A percentile compares a stretch with the other conserved stretches of the same genome.
Conservation (phyloP, 2,113 vertebrate genomes). For the Chionis minor region DNA sequence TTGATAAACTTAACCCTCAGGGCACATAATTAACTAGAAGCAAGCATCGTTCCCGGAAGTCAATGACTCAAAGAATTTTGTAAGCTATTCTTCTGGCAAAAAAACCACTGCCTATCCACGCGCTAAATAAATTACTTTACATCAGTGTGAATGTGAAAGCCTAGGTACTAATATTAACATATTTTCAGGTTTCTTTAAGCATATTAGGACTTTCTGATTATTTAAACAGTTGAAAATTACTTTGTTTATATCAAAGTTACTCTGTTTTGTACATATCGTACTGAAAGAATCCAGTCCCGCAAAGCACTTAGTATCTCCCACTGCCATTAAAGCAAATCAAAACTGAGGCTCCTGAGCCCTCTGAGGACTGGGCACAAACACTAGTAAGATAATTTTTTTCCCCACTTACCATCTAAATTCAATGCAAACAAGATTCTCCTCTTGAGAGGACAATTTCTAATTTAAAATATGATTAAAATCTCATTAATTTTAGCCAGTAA, state of each 20-base stretch:
- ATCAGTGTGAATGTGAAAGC: neutral
- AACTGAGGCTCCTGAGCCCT: neutral
- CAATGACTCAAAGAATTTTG: neutral
- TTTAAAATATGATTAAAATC: slow-evolving; percentile 31
- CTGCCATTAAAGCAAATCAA: neutral
- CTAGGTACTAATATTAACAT: neutral
- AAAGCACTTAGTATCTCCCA: neutral
- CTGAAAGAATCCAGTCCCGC: neutral
- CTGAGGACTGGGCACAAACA: neutral
- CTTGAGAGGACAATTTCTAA: slow-evolving; percentile 19
- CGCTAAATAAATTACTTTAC: neutral
- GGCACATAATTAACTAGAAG: neutral
- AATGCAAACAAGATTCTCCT: slow-evolving; percentile 1
- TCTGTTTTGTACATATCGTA: neutral
- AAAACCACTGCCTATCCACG: neutral
- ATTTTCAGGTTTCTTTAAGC: neutral
- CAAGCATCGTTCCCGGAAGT: neutral
- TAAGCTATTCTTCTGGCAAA: neutral
- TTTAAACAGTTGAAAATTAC: neutral
- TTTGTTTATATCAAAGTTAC: neutral
- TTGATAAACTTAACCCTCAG: neutral
- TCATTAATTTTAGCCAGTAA: slow-evolving; percentile 11
- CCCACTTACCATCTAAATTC: neutral
- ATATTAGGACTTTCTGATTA: neutral
- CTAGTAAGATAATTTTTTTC: neutral